These are phyloP conservation scores for Scaptomyza caliginosa DNA, from an alignment of 2,888 invertebrate genomes.

Conservation along the genomic window DNA sequence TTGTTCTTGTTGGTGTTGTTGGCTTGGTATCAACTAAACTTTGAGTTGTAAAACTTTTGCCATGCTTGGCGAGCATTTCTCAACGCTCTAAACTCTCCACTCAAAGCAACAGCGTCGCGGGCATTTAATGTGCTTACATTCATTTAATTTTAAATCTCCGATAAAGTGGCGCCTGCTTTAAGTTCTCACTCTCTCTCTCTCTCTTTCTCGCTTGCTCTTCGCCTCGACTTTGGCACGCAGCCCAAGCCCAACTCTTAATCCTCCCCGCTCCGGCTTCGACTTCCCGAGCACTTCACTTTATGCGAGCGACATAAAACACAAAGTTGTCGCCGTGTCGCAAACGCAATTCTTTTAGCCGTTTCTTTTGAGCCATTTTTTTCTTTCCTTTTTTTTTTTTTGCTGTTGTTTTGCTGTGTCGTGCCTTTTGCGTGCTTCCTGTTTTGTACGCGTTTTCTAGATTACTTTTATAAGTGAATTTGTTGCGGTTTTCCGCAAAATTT, in stretches of 20 bases:
- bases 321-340: conserved; percentile 74
- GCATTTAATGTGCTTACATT: conserved; percentile 77
- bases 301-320: conserved; percentile 55
- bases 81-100: conserved; percentile 28
- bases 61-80: conserved; percentile 3
- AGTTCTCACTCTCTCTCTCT: conserved; percentile 27
- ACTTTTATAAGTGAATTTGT: conserved; percentile 78
- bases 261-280: not conserved
- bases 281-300: conserved; percentile 14
- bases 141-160: conserved; percentile 73
- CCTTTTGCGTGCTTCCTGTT: conserved; percentile 70
- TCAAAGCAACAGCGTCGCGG: conserved; percentile 52
- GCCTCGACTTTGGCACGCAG: conserved; percentile 1
- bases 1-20: conserved; percentile 40
- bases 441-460: conserved; percentile 76
- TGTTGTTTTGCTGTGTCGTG: conserved; percentile 16
- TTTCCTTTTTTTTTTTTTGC: conserved; percentile 4
- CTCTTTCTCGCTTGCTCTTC: not conserved
- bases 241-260: not conserved
- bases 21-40: conserved; percentile 54
- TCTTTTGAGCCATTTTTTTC: conserved; percentile 33
- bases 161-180: conserved; percentile 71
- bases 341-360: conserved; percentile 67
- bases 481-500: conserved; percentile 79
- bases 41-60: conserved; percentile 51